Evolutionary conservation across 2,113 vertebrate genomes (phyloP), one percentile per base, ranked within the genome.

Genomic region (Engraulis encrasicolus): DNA sequence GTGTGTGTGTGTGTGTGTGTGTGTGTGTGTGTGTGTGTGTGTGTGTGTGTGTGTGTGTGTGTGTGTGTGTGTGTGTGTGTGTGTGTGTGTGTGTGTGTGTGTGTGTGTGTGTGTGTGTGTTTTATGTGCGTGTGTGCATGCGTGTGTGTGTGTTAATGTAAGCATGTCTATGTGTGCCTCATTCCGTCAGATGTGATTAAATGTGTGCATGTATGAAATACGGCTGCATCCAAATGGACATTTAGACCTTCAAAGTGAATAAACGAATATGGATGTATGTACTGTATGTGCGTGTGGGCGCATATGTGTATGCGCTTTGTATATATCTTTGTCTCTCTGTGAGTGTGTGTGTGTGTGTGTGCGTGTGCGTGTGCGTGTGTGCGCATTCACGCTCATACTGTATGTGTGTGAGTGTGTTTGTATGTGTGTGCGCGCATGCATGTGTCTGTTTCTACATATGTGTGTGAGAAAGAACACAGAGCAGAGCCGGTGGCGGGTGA

Each of bases 181-280:
- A 66, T 66, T 66, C 58, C 27, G 58, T 66, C 58, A 66, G 20
- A 66, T 66, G 11, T 66, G 58, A 66, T 66, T n/a, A 11, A 66
- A 23, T 15, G 6, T 66, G 11, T 66, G 58, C 12, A 31, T 66
- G 7, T 66, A 14, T 66, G 58, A 27, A 14, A 11, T 23, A 66
- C 31, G 58, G 3, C 58, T 66, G 58, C 58, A 27, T 31, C n/a
- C 23, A 6, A 66, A 23, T 31, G n/a, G 58, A 66, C 58, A 27
- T 66, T 31, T 66, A 66, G 58, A n/a, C 58, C 58, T 6, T 66
- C 23, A 66, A 14, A 31, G 58, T 66, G 12, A 66, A 66, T 31
- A 58, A 45, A 45, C 40, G 40, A 45, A 6, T 23, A 20, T 58
- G 15, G 1, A 12, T 66, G 58, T 11, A 12, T 31, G 58, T 31